A percentile compares a stretch with the other conserved stretches of the same genome.
Conservation (phyloP, 2,888 invertebrate species). For the Orchestes rusci region DNA sequence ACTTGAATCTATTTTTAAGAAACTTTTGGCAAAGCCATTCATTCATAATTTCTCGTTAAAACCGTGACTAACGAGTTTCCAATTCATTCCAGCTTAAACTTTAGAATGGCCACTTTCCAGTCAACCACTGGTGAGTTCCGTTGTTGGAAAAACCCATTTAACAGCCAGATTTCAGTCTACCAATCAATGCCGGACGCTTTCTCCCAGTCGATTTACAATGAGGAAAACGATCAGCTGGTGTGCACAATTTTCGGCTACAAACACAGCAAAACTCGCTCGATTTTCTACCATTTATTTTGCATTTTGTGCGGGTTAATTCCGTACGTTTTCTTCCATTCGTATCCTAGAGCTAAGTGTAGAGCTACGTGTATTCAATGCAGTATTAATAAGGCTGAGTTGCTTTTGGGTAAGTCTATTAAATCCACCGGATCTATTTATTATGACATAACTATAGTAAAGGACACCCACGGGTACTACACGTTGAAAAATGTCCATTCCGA, state of each 20-base stretch:
- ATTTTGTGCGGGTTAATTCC: slow-evolving; percentile 51
- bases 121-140: no score
- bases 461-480: slow-evolving; percentile 12
- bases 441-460: slow-evolving; percentile 19
- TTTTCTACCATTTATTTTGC: slow-evolving; percentile 48
- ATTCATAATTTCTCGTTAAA: no score
- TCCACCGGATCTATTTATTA: no score
- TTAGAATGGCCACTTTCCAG: no score
- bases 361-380: slow-evolving; percentile 51
- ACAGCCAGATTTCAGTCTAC: no score
- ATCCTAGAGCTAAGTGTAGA: slow-evolving; percentile 47
- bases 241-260: slow-evolving; percentile 50
- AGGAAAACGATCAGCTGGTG: slow-evolving; percentile 39
- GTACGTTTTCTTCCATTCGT: slow-evolving; percentile 51
- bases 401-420: slow-evolving; percentile 55
- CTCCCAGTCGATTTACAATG: slow-evolving; percentile 49
- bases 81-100: no score
- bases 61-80: no score
- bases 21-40: no score
- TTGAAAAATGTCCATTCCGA: slow-evolving; percentile 3
- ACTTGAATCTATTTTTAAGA: no score
- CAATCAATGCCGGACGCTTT: no score
- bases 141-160: no score
- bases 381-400: slow-evolving; percentile 49
- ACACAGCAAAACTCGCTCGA: slow-evolving; percentile 43